Evolutionary conservation across 1,140 invertebrate genomes (phyloP).

Genomic region (Anadara kagoshimensis): DNA sequence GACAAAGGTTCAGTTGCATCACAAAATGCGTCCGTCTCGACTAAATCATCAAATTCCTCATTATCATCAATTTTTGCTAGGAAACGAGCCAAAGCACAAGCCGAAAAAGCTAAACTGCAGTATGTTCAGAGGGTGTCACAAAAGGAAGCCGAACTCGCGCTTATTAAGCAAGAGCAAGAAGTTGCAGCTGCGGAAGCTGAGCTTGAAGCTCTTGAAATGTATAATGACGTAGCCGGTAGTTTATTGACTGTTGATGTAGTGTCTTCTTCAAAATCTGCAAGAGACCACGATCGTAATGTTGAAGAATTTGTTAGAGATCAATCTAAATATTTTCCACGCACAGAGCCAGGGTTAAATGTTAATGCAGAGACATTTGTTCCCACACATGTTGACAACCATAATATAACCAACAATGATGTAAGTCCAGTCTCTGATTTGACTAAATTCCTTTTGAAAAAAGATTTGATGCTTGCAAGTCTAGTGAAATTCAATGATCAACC

Average conservation of each 20-base stretch:
- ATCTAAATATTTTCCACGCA: slow-evolving; percentile 1
- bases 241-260: background rate
- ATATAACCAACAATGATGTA: background rate
- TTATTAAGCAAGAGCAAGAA: slow-evolving; percentile 5
- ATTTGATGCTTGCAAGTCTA: slow-evolving; percentile 14
- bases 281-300: background rate
- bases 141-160: too few relatives aligned
- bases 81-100: too few relatives aligned
- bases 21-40: too few relatives aligned
- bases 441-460: slow-evolving; percentile 25
- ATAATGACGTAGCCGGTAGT: background rate
- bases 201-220: slow-evolving; percentile 1
- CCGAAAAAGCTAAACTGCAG: too few relatives aligned
- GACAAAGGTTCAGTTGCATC: too few relatives aligned
- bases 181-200: slow-evolving; percentile 4
- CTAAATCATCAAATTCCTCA: too few relatives aligned
- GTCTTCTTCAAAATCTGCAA: background rate
- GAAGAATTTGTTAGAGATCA: background rate
- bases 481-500: slow-evolving; percentile 16
- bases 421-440: background rate
- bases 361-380: too few relatives aligned
- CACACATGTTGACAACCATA: too few relatives aligned
- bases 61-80: too few relatives aligned
- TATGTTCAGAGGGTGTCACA: too few relatives aligned
- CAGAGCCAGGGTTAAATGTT: too few relatives aligned